Conservation (phyloP, 2,797 vertebrate species). For the Capromys pilorides region DNA sequence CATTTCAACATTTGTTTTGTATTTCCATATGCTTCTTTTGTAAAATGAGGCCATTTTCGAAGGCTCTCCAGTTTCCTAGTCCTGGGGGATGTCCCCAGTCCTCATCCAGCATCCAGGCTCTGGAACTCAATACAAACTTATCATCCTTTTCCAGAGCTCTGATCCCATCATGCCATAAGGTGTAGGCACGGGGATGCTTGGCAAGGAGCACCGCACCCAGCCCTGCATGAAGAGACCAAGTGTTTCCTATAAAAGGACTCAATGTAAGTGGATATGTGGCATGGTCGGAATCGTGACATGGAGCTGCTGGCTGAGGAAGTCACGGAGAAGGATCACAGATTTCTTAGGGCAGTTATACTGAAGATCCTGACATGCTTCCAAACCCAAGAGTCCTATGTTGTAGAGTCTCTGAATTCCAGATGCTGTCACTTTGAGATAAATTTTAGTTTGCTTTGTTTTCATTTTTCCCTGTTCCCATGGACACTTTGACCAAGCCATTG, state of each 20-base stretch:
- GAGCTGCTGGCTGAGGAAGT: too few species aligned
- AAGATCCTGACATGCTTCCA: neutral
- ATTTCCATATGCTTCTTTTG: neutral
- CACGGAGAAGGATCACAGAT: neutral
- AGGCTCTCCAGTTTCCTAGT: neutral
- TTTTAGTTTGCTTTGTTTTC: neutral
- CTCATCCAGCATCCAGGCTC: neutral
- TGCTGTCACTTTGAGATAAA: neutral
- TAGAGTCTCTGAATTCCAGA: neutral
- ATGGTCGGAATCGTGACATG: accelerated
- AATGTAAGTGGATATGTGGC: too few species aligned
- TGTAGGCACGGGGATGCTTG: accelerated
- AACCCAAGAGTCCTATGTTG: too few species aligned
- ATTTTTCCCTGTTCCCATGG: neutral
- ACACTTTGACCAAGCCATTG: neutral
- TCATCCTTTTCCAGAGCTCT: neutral
- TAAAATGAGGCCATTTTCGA: neutral
- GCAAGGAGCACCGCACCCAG: accelerated
- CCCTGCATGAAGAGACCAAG: neutral
- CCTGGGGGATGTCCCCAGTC: accelerated
- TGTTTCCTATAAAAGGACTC: too few species aligned
- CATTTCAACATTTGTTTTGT: neutral
- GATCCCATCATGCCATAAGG: too few species aligned
- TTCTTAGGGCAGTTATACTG: neutral
- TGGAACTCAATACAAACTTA: neutral